Evolutionary conservation across 2,888 invertebrate species (phyloP), one percentile per base, ranked within the genome.

Genomic region (Entomobrya proxima): DNA sequence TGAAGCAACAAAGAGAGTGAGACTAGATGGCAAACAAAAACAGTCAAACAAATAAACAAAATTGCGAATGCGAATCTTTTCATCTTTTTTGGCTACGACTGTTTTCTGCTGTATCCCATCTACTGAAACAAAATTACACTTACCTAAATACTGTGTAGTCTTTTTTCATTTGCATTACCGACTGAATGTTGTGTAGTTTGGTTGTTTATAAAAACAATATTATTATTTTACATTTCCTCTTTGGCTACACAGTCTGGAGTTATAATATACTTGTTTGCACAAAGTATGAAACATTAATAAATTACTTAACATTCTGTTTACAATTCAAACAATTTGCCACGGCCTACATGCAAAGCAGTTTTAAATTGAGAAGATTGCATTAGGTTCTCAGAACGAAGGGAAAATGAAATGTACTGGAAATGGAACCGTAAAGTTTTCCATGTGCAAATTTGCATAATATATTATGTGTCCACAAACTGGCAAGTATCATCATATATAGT

Each of bases 31-130:
- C 69, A 67, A 67, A 44, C 69, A 69, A 67, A 40, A 67, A 37
- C 67, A 67, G 18, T 35, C 37, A 37, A n/a, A 18, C 37, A 67
- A 67, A 40, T 67, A 67, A 69, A 69, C 69, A 69, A 44, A 67
- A 27, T 64, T n/a, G 64, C 7, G 15, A 24, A 40, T 27, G n/a
- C 21, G 11, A 15, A 67, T 35, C 21, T 6, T 67, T 67, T 37
- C 67, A 67, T 40, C 67, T 37, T 67, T 67, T 24, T 24, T 6
- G 11, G 7, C 27, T 64, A 4, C 15, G 15, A 35, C 7, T 18
- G n/a, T 35, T n/a, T n/a, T n/a, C n/a, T n/a, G n/a, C n/a, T n/a
- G n/a, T 64, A 64, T 32, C 18, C 64, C 32, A 64, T 32, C 64
- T 15, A 35, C 37, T 18, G 21, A 67, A 67, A 9, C n/a, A 2